These are phyloP conservation scores for Pammene fasciana DNA, from an alignment of 2,888 invertebrate species.

Conservation along the genomic window DNA sequence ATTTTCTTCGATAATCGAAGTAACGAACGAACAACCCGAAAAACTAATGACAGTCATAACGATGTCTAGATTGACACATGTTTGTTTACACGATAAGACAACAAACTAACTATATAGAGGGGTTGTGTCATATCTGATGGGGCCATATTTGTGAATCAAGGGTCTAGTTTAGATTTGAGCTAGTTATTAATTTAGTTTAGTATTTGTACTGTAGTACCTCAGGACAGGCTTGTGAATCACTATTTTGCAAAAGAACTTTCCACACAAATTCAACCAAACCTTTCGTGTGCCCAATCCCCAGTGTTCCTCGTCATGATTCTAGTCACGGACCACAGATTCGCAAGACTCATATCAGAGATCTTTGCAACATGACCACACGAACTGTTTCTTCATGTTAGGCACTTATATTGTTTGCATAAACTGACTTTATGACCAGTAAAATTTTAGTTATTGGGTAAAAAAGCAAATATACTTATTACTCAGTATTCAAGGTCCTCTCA, in stretches of 20 bases:
- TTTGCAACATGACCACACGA: conserved; percentile 25
- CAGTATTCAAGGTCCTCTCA: not conserved
- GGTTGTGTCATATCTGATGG: too few species aligned
- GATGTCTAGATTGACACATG: too few species aligned
- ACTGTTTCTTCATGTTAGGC: conserved; percentile 19
- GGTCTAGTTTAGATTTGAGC: too few species aligned
- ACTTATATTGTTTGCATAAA: not conserved
- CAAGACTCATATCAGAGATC: conserved; percentile 18
- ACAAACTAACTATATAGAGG: too few species aligned
- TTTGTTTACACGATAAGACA: too few species aligned
- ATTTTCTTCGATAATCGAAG: too few species aligned
- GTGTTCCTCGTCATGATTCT: conserved; percentile 7
- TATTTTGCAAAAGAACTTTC: conserved; percentile 3
- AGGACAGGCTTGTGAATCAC: not conserved
- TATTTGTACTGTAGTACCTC: too few species aligned
- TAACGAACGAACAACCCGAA: too few species aligned
- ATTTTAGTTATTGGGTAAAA: not conserved
- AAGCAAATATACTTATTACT: not conserved
- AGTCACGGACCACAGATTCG: conserved; percentile 8
- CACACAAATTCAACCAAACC: not conserved
- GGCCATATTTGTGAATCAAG: too few species aligned
- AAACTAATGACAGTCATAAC: too few species aligned
- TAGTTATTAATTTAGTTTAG: too few species aligned
- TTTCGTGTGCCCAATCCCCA: not conserved
- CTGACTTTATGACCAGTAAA: not conserved